phyloP scores from a whole-genome alignment of 2,888 invertebrate species.

The Arctia plantaginis region DNA sequence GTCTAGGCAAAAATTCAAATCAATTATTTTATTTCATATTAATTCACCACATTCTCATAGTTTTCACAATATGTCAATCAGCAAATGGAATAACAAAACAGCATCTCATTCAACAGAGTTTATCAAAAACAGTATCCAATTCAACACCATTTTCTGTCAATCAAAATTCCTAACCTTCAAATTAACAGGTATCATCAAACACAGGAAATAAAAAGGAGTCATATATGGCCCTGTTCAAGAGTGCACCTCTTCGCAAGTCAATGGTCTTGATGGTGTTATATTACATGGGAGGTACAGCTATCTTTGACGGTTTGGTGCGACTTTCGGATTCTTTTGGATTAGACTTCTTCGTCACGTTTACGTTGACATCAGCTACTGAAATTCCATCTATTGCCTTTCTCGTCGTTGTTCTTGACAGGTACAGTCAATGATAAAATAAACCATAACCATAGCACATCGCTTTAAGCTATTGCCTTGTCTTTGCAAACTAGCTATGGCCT shows the following conservation, averaged over 20 bases:
- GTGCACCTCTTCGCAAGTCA: slow-evolving; percentile 2
- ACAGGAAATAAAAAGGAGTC: slow-evolving; percentile 7
- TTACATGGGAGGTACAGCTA: slow-evolving; percentile 60
- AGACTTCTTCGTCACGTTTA: slow-evolving; percentile 70
- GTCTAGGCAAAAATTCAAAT: too few species aligned
- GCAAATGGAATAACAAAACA: too few species aligned
- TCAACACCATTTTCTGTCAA: background rate
- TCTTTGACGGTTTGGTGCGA: slow-evolving; percentile 69
- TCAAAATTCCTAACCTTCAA: background rate
- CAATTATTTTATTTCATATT: too few species aligned
- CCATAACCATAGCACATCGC: too few species aligned
- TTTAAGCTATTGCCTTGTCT: too few species aligned
- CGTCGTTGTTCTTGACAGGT: slow-evolving; percentile 20
- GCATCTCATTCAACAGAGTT: background rate
- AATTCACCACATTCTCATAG: too few species aligned
- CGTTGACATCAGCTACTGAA: slow-evolving; percentile 67
- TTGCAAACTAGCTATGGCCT: too few species aligned
- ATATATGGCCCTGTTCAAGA: slow-evolving; percentile 6
- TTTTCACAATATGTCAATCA: too few species aligned
- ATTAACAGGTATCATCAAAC: slow-evolving; percentile 31
- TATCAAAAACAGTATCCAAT: background rate
- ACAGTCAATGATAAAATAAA: background rate
- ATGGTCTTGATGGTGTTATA: slow-evolving; percentile 44
- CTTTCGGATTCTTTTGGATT: slow-evolving; percentile 70
- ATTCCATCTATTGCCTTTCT: slow-evolving; percentile 55